phyloP scores from a whole-genome alignment of 1,140 invertebrate species.

The Magallana gigas region DNA sequence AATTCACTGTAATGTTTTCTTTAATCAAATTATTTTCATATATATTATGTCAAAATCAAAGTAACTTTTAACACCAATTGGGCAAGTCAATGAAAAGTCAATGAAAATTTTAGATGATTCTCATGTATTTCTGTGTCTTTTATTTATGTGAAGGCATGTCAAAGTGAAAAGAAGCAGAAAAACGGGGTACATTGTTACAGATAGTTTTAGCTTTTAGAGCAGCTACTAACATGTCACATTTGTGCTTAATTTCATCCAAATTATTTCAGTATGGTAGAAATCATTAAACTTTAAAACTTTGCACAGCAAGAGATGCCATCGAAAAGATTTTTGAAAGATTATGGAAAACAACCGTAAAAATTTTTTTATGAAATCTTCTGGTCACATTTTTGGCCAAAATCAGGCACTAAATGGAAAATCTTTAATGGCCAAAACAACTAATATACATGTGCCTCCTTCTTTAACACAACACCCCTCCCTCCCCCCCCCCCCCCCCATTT shows the following conservation, averaged over 20 bases:
- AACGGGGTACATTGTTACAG: not conserved
- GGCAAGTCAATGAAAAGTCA: not conserved
- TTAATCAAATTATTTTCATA: too few species aligned
- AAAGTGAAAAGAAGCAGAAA: not conserved
- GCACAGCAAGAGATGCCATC: too few species aligned
- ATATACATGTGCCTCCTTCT: too few species aligned
- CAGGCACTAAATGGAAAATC: too few species aligned
- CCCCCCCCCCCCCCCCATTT: not conserved
- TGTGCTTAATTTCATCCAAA: not conserved
- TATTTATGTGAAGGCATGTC: conserved; percentile 1
- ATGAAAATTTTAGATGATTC: not conserved
- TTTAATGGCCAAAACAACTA: too few species aligned
- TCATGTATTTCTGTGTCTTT: not conserved
- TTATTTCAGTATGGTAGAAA: too few species aligned
- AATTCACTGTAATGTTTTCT: not conserved
- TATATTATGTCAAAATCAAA: too few species aligned
- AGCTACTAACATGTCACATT: not conserved
- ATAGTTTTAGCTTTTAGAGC: conserved; percentile 20
- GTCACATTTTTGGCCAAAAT: not conserved
- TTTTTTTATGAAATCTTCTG: not conserved
- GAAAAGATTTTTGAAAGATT: too few species aligned
- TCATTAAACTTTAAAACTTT: too few species aligned
- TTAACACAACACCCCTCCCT: not conserved
- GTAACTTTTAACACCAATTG: too few species aligned
- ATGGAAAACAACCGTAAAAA: not conserved